These are phyloP conservation scores for Lemur catta DNA, from an alignment of 2,797 vertebrate species.

Conservation along the genomic window DNA sequence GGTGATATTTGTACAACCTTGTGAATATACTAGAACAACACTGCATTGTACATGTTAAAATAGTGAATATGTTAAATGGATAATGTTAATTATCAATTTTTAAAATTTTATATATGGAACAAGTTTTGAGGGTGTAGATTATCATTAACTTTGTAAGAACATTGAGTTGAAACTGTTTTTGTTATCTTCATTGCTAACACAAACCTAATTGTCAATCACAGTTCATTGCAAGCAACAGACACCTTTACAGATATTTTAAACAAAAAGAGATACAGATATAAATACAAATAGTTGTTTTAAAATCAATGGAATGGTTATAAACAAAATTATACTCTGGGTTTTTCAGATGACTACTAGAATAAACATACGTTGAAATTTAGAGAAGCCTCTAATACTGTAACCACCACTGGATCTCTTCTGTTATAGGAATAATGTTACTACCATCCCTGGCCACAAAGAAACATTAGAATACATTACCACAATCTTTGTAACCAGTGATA, in stretches of 20 bases:
- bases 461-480: neutral
- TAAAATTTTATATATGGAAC: neutral
- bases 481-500: neutral
- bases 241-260: neutral
- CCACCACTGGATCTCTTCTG: neutral
- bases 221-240: neutral
- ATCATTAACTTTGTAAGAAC: neutral
- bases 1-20: neutral
- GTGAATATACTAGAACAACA: neutral
- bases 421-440: neutral
- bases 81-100: neutral
- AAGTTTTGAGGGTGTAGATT: neutral
- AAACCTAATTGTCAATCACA: neutral
- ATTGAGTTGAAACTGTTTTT: neutral
- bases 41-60: neutral
- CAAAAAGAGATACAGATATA: neutral
- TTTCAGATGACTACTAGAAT: neutral
- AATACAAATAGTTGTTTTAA: neutral
- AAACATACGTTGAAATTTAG: neutral
- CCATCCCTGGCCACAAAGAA: neutral
- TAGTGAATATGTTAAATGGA: neutral
- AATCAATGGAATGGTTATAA: neutral
- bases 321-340: neutral
- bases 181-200: neutral
- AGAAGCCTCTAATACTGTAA: neutral